Conservation (phyloP, 2,113 vertebrate species). For the Lepus timidus region DNA sequence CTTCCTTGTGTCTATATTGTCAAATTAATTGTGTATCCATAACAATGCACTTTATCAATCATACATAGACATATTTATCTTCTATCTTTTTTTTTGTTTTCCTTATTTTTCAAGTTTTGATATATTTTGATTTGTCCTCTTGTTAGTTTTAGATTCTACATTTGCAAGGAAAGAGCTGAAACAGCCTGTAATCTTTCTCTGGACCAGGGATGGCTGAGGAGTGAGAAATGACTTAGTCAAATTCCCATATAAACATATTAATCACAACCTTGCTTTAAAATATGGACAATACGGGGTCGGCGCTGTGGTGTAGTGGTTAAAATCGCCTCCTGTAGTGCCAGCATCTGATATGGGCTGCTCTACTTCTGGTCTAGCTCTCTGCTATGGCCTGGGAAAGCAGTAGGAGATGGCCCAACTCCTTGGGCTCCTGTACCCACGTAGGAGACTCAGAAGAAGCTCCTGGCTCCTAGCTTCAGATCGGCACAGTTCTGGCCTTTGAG, state of each 20-base stretch:
- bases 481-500: too few relatives aligned
- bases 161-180: background rate
- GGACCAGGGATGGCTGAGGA: background rate
- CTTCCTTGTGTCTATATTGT: background rate
- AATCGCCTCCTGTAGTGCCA: too few relatives aligned
- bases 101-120: background rate
- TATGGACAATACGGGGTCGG: too few relatives aligned
- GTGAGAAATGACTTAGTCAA: background rate
- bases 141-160: background rate
- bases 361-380: too few relatives aligned
- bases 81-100: background rate
- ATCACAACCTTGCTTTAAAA: too few relatives aligned
- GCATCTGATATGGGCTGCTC: too few relatives aligned
- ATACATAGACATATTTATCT: background rate
- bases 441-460: too few relatives aligned
- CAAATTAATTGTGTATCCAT: background rate
- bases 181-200: background rate
- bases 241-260: background rate
- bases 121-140: background rate
- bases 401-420: too few relatives aligned
- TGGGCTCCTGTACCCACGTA: too few relatives aligned
- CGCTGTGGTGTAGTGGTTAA: too few relatives aligned
- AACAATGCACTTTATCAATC: background rate
- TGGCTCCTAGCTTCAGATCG: too few relatives aligned
- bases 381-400: too few relatives aligned